These are phyloP conservation scores for Hyperopisus bebe DNA, from an alignment of 2,113 vertebrate species.

Conservation along the genomic window DNA sequence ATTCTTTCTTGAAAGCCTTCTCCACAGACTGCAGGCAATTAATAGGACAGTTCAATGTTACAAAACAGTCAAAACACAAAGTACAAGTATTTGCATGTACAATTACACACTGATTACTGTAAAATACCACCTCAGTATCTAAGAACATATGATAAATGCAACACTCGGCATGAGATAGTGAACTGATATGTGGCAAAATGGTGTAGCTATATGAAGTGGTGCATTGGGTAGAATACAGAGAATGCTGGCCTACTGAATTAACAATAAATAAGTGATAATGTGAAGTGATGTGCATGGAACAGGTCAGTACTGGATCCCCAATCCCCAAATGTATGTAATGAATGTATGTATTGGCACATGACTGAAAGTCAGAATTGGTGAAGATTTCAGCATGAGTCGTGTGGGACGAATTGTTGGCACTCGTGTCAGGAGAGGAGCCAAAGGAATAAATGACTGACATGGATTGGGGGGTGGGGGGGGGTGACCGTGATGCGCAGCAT, in stretches of 20 bases:
- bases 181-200: background rate
- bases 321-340: no score
- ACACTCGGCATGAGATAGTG: background rate
- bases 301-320: background rate
- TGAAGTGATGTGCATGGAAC: background rate
- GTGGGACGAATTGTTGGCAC: background rate
- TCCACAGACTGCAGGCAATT: background rate
- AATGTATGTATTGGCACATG: background rate
- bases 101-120: background rate
- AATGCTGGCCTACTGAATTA: background rate
- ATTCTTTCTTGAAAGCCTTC: background rate
- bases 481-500: background rate
- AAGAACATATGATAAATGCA: background rate
- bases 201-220: background rate
- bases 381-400: background rate
- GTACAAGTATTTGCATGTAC: background rate
- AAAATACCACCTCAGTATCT: background rate
- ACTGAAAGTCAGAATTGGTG: background rate
- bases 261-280: background rate
- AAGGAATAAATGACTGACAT: background rate
- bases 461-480: background rate
- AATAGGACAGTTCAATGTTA: background rate
- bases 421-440: background rate
- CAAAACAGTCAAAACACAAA: background rate
- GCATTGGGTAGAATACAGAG: background rate